phyloP scores from a whole-genome alignment of 2,797 vertebrate genomes.

The Sitta carolinensis region DNA sequence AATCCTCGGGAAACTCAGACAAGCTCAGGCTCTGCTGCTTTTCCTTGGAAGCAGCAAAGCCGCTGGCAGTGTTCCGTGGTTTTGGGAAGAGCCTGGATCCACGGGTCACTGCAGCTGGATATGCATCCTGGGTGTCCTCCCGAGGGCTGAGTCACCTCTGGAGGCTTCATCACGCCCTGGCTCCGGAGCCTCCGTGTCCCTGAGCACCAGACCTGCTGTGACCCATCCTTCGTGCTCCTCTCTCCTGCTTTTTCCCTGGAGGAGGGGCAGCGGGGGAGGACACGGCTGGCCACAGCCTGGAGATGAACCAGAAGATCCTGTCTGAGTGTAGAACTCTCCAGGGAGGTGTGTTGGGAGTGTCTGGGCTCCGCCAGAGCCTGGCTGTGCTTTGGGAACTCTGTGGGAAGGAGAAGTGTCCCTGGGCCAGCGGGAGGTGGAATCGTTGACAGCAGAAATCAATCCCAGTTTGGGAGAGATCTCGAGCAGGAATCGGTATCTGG shows the following conservation, averaged over 20 bases:
- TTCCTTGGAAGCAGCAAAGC: neutral
- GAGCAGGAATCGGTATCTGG: neutral
- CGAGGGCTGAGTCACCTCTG: neutral
- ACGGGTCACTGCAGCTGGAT: neutral
- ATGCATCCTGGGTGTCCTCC: neutral
- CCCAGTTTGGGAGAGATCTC: neutral
- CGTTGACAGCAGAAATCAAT: neutral
- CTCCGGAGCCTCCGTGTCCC: neutral
- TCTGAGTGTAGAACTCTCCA: rapidly evolving
- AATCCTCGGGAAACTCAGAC: neutral
- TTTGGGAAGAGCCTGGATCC: neutral
- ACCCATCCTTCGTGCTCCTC: rapidly evolving
- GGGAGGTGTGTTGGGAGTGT: rapidly evolving
- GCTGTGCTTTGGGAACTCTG: rapidly evolving
- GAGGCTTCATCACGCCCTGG: neutral
- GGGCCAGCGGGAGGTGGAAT: neutral
- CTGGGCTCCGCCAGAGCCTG: neutral
- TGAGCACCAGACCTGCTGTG: neutral
- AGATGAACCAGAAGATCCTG: neutral
- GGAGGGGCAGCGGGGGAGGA: neutral
- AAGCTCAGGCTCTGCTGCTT: neutral
- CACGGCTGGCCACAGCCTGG: neutral
- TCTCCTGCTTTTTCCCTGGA: neutral
- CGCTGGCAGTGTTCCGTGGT: rapidly evolving
- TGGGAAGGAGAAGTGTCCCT: neutral